Conservation (phyloP, 2,888 invertebrate species). For the Baronia brevicornis region DNA sequence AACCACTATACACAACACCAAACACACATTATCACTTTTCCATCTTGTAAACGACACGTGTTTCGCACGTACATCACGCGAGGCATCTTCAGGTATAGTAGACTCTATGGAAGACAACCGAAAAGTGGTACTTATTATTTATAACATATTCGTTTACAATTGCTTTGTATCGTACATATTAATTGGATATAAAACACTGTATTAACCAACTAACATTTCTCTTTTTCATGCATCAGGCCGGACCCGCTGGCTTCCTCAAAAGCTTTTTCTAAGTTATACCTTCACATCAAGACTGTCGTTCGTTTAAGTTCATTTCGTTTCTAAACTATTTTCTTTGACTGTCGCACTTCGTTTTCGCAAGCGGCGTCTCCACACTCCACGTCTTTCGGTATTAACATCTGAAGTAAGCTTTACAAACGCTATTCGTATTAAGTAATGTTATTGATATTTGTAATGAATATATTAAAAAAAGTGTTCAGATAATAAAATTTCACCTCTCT, state of each 20-base stretch:
- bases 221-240: conserved; percentile 80
- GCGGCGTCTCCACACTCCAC: conserved; percentile 49
- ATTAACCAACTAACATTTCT: conserved; percentile 23
- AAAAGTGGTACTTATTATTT: conserved; percentile 2
- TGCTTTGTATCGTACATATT: conserved; percentile 27
- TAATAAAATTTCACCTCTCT: conserved; percentile 53
- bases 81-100: too few relatives aligned
- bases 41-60: too few relatives aligned
- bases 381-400: conserved; percentile 43
- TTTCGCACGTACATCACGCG: too few relatives aligned
- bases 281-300: conserved; percentile 73
- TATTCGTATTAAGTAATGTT: conserved; percentile 54
- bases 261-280: conserved; percentile 90
- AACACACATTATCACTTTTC: too few relatives aligned
- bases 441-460: conserved; percentile 50
- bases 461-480: conserved; percentile 68
- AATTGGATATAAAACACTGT: conserved; percentile 26
- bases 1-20: too few relatives aligned
- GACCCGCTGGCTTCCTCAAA: conserved; percentile 95
- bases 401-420: conserved; percentile 52
- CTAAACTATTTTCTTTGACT: conserved; percentile 46
- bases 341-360: conserved; percentile 45
- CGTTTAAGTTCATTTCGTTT: conserved; percentile 59
- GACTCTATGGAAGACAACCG: too few relatives aligned
- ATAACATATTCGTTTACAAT: too few relatives aligned